phyloP scores from a whole-genome alignment of 2,888 invertebrate genomes.

The Papilio protenor region DNA sequence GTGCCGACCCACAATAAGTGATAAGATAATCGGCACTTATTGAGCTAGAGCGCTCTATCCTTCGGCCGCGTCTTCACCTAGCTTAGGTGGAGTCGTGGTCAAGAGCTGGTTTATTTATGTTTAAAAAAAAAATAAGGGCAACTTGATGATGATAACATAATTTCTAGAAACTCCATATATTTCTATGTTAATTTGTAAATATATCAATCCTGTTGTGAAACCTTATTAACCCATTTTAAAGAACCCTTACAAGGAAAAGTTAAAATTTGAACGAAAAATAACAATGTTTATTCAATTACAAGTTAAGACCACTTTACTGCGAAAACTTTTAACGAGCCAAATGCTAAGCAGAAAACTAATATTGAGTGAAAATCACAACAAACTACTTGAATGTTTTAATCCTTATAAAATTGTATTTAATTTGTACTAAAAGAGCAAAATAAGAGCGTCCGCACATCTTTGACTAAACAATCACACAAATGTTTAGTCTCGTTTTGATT shows the following conservation, averaged over 20 bases:
- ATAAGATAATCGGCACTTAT: no score
- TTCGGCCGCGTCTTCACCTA: no score
- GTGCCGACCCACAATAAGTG: no score
- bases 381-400: slow-evolving; percentile 15
- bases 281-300: slow-evolving; percentile 28
- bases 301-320: slow-evolving; percentile 26
- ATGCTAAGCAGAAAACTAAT: slow-evolving; percentile 19
- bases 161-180: no score
- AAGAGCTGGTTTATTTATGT: no score
- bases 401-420: background rate
- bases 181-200: no score
- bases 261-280: slow-evolving; percentile 15
- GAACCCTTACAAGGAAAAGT: slow-evolving; percentile 13
- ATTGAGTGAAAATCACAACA: slow-evolving; percentile 16
- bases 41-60: no score
- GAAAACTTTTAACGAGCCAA: slow-evolving; percentile 38
- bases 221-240: background rate
- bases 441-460: background rate
- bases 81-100: no score
- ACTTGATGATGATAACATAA: no score
- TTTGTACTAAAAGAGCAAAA: background rate
- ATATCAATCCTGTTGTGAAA: background rate
- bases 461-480: no score
- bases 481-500: no score
- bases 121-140: no score